These are phyloP conservation scores for Vulpes vulpes DNA, from an alignment of 2,113 vertebrate genomes.

Conservation along the genomic window DNA sequence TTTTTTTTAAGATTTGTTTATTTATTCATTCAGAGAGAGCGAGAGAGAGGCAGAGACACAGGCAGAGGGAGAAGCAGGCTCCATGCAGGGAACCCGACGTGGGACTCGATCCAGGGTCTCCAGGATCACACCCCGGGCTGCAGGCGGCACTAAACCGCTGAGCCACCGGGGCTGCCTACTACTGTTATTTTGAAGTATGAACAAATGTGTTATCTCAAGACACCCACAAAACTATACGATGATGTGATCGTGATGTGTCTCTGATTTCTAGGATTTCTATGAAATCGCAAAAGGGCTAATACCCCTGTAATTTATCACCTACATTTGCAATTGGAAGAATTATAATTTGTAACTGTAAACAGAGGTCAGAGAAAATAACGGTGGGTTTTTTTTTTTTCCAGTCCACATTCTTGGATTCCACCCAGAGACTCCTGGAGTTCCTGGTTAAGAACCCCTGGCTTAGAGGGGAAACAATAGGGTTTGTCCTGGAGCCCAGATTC, in stretches of 20 bases:
- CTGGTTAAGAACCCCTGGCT: neutral
- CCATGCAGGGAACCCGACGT: no score
- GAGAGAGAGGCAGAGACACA: no score
- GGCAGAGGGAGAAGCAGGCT: no score
- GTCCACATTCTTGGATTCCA: neutral
- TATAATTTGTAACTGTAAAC: neutral
- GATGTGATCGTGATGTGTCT: neutral
- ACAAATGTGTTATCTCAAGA: slow-evolving; percentile 28
- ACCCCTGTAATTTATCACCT: neutral
- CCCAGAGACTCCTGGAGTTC: neutral
- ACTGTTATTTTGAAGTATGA: slow-evolving; percentile 16
- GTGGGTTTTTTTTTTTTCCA: neutral
- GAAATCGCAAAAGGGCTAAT: neutral
- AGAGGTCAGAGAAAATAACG: slow-evolving; percentile 11
- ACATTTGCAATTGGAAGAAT: neutral
- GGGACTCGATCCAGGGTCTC: no score
- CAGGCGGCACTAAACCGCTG: no score
- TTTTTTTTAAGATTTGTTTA: no score
- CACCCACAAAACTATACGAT: neutral
- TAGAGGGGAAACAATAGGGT: neutral
- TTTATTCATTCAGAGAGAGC: no score
- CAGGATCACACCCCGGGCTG: no score
- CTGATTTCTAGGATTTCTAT: neutral
- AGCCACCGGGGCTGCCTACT: no score
- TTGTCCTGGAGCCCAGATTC: neutral